These are phyloP conservation scores for Microtus montanus DNA, from an alignment of 2,113 vertebrate species.

Conservation along the genomic window DNA sequence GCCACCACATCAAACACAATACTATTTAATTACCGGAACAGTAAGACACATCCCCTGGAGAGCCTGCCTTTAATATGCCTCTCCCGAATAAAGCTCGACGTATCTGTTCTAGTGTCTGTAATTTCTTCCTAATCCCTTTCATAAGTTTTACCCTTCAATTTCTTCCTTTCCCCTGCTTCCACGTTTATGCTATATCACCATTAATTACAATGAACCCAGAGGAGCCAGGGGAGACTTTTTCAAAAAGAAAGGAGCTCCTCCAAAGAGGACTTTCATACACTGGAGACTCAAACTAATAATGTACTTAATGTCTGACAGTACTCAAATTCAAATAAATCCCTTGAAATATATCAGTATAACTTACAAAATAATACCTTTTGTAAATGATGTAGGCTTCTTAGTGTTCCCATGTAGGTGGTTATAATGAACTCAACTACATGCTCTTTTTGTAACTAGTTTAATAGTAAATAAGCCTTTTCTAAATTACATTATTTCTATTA, in stretches of 20 bases:
- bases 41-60: conserved; percentile 46
- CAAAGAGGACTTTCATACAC: neutral
- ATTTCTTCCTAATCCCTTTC: conserved; percentile 52
- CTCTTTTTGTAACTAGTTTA: conserved; percentile 34
- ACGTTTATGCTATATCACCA: neutral
- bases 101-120: conserved; percentile 5
- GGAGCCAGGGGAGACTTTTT: conserved; percentile 40
- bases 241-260: neutral
- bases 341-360: conserved; percentile 13
- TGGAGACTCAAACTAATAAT: conserved; percentile 32
- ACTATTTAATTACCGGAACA: conserved; percentile 65
- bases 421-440: conserved; percentile 1
- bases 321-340: conserved; percentile 40
- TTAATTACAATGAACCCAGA: conserved; percentile 55
- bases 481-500: neutral
- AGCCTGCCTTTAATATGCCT: conserved; percentile 31
- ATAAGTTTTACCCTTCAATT: conserved; percentile 47
- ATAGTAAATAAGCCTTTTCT: neutral
- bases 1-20: conserved; percentile 43
- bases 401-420: neutral
- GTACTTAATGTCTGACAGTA: neutral
- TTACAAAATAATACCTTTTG: conserved; percentile 2
- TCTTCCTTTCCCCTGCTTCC: neutral
- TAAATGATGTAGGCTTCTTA: neutral
- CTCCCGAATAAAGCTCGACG: conserved; percentile 32